These are phyloP conservation scores for Rhagium mordax DNA, from an alignment of 2,888 invertebrate genomes.

Conservation along the genomic window DNA sequence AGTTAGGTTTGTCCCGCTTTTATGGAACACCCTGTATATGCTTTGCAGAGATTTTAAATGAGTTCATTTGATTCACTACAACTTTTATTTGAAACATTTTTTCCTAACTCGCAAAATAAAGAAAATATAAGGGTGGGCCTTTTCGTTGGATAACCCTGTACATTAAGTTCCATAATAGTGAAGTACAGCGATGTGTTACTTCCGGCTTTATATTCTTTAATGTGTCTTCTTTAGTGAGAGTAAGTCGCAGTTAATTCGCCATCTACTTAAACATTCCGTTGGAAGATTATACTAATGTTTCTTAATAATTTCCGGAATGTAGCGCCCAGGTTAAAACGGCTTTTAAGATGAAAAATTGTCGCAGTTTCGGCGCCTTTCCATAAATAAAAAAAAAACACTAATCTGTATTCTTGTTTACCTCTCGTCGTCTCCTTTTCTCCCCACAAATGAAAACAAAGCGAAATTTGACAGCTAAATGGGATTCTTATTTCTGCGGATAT, in stretches of 20 bases:
- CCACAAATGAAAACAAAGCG: conserved; percentile 28
- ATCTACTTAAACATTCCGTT: neutral
- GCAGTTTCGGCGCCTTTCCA: conserved; percentile 8
- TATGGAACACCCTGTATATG: no score
- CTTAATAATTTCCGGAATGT: conserved; percentile 20
- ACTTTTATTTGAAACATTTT: no score
- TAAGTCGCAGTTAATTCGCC: neutral
- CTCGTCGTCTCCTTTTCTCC: conserved; percentile 1
- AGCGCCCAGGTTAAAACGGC: neutral
- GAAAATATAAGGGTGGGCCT: no score
- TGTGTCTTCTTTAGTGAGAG: neutral
- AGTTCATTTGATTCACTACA: no score
- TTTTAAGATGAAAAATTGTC: conserved; percentile 24
- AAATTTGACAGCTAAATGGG: conserved; percentile 22
- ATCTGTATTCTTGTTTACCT: conserved; percentile 30
- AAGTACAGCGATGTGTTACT: no score
- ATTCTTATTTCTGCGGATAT: conserved; percentile 28
- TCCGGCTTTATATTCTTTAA: no score
- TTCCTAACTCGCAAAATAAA: no score
- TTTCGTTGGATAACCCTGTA: no score
- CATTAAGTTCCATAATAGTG: no score
- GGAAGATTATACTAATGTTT: neutral
- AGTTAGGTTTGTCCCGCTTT: no score
- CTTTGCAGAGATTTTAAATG: no score
- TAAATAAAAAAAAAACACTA: conserved; percentile 6